Base-by-base conservation (phyloP, 2,113 vertebrate species). In the Leuciscus idus region DNA sequence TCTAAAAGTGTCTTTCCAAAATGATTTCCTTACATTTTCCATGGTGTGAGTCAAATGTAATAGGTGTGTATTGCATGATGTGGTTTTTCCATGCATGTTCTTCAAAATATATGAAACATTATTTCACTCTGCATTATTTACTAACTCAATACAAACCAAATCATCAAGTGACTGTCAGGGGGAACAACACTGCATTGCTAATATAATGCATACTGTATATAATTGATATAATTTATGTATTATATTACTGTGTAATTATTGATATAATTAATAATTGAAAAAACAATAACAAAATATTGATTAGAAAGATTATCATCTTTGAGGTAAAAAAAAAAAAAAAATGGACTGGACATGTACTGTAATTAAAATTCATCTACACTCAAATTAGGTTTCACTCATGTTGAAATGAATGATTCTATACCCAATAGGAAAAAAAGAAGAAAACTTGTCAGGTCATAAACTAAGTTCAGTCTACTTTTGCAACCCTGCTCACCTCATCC, bases 401-500 rank as follows among this genome's bases (percentile, higher is more conserved):
- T 26, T 62, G 36, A 36, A 62, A 80, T 62, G 4, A 80, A 62
- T 21, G 12, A 3, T n/a, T 61, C 15, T 79, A 33, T 6, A 43
- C 21, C 6, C 52, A 57, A 55, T 17, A 43, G 4, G 36, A 23
- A 12, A 36, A n/a, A 21, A 30, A 23, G 13, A 23, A 43, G 39
- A 43, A 17, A 36, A 3, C 48, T 23, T 57, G 21, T 57, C 55
- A 57, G 55, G 55, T 57, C 55, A 57, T 57, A 9, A 19, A 57
- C 55, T 57, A 23, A 23, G 50, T 75, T 74, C 23, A 11, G 36
- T 89, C 88, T 89, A 90, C 87, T 73, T 86, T 90, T 87, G 84
- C 90, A 94, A 92, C 94, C 93, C 93, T 94, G 93, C 95, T 96
- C 94, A 97, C 96, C 95, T 97, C 96, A 95, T 96, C 95, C 93